Percentiles rank a stretch among this genome's conserved stretches.
phyloP scores from a whole-genome alignment of 2,113 vertebrate genomes.

The Suncus etruscus region DNA sequence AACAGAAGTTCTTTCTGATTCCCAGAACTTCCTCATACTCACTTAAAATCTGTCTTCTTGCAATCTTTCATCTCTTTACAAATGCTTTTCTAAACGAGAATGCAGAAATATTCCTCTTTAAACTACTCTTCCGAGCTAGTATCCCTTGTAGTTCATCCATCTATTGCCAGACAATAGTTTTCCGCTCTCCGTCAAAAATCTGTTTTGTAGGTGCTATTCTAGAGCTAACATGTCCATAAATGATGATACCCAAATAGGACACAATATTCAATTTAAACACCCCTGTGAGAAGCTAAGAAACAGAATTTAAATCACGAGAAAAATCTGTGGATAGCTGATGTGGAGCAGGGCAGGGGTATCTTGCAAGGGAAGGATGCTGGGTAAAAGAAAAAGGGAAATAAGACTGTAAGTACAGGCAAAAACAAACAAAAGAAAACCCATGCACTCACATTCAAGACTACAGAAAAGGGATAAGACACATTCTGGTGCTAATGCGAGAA shows the following conservation, averaged over 20 bases:
- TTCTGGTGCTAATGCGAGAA: constrained; percentile 82
- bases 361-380: not conserved
- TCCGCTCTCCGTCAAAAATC: not conserved
- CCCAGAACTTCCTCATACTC: constrained; percentile 43
- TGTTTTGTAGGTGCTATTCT: not conserved
- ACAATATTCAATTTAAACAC: constrained; percentile 27
- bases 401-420: constrained; percentile 20
- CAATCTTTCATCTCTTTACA: constrained; percentile 30
- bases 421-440: constrained; percentile 26
- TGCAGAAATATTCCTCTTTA: not conserved
- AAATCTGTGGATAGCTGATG: constrained; percentile 5
- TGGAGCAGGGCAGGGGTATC: not conserved
- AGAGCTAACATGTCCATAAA: not conserved
- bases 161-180: not conserved
- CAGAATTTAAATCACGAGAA: constrained; percentile 28
- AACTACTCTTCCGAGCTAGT: constrained; percentile 9
- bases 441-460: constrained; percentile 63
- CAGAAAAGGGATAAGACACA: constrained; percentile 40
- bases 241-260: not conserved
- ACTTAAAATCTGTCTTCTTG: constrained; percentile 31
- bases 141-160: not conserved
- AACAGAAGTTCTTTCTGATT: not conserved
- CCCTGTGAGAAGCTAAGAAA: not conserved
- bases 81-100: constrained; percentile 8
- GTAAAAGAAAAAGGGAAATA: constrained; percentile 7